Conservation (phyloP, 1,140 invertebrate genomes). For the Euura saliciscinereae region DNA sequence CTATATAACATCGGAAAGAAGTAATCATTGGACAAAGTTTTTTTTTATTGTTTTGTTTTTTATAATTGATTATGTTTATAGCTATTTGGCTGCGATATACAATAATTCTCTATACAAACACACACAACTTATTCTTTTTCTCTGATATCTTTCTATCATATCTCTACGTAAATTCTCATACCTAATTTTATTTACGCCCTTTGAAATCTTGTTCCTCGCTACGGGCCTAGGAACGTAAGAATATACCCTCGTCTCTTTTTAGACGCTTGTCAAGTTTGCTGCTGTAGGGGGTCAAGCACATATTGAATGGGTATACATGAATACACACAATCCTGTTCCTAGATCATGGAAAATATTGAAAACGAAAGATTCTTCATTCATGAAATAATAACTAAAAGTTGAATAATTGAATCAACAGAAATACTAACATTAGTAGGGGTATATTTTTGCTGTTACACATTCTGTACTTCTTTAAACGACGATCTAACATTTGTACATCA, state of each 20-base stretch:
- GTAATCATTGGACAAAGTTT: too few relatives aligned
- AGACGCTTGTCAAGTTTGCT: too few relatives aligned
- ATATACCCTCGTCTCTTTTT: too few relatives aligned
- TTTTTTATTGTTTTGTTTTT: conserved; percentile 41
- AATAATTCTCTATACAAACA: conserved; percentile 50
- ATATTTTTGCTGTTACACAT: conserved; percentile 6
- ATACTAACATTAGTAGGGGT: not conserved
- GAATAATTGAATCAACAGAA: not conserved
- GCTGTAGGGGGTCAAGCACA: too few relatives aligned
- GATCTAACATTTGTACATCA: not conserved
- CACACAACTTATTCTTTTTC: conserved; percentile 34
- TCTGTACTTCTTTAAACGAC: conserved; percentile 22
- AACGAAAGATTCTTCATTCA: too few relatives aligned
- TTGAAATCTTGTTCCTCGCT: conserved; percentile 13
- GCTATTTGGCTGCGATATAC: not conserved
- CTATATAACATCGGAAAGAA: too few relatives aligned
- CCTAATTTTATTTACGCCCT: not conserved
- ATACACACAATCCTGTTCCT: too few relatives aligned
- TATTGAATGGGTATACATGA: too few relatives aligned
- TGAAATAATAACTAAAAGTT: too few relatives aligned
- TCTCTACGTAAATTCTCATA: not conserved
- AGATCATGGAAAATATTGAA: too few relatives aligned
- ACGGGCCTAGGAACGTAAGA: conserved; percentile 34
- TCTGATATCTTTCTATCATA: too few relatives aligned
- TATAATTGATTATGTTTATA: conserved; percentile 44